phyloP scores from a whole-genome alignment of 2,888 invertebrate species.

The Antheraea yamamai region DNA sequence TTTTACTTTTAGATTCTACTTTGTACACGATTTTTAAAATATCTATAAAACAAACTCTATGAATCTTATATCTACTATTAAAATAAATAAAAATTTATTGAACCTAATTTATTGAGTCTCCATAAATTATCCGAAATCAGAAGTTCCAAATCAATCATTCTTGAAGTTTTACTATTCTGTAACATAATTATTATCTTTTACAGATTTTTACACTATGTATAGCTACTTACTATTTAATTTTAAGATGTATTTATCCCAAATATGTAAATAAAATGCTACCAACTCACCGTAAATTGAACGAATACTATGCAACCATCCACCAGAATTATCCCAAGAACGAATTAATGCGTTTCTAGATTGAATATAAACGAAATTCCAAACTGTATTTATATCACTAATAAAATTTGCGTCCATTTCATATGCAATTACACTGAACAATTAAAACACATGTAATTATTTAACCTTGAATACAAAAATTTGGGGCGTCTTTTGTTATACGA shows the following conservation, averaged over 20 bases:
- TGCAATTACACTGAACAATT: conserved; percentile 22
- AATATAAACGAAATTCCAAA: conserved; percentile 52
- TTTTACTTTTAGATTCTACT: background rate
- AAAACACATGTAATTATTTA: conserved; percentile 16
- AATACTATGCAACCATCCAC: conserved; percentile 56
- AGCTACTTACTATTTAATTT: background rate
- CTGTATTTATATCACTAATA: conserved; percentile 20
- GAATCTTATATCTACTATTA: background rate
- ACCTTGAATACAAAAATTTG: conserved; percentile 14
- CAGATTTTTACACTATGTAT: conserved; percentile 3
- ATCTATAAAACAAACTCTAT: background rate
- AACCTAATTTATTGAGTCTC: conserved; percentile 23
- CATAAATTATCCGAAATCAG: conserved; percentile 29
- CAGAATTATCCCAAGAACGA: conserved; percentile 61
- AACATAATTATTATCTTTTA: conserved; percentile 27
- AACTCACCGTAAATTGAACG: conserved; percentile 48
- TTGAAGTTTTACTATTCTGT: conserved; percentile 34
- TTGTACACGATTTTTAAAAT: background rate
- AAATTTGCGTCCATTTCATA: conserved; percentile 45
- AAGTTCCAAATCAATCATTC: conserved; percentile 40
- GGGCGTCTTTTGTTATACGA: background rate
- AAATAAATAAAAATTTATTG: conserved; percentile 11
- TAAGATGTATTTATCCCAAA: background rate
- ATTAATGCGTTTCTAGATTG: conserved; percentile 59
- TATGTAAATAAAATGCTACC: background rate